A percentile compares a stretch with the other conserved stretches of the same genome.
phyloP scores from a whole-genome alignment of 2,888 invertebrate genomes.

The Ophonus ardosiacus region DNA sequence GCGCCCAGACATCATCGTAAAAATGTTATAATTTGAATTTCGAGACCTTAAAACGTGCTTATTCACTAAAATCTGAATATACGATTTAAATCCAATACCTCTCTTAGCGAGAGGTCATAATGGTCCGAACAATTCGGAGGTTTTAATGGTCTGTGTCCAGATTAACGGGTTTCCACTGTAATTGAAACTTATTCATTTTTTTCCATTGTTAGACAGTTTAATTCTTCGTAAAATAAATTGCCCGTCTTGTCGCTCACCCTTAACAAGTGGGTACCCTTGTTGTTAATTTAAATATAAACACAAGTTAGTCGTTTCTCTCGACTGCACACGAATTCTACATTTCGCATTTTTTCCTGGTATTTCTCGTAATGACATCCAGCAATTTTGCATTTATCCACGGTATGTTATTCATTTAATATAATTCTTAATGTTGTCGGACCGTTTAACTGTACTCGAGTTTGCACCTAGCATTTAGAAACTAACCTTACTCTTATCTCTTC shows the following conservation, averaged over 20 bases:
- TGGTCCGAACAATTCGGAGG: too few relatives aligned
- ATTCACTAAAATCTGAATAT: too few relatives aligned
- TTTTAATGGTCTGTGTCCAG: too few relatives aligned
- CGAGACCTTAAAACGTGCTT: too few relatives aligned
- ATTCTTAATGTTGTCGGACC: slow-evolving; percentile 10
- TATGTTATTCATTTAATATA: slow-evolving; percentile 2
- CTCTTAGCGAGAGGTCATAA: too few relatives aligned
- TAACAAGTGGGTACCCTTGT: neutral
- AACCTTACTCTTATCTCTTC: slow-evolving; percentile 10
- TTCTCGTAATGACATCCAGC: slow-evolving; percentile 12
- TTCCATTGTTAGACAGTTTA: neutral
- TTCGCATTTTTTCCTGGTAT: slow-evolving; percentile 27
- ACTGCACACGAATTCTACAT: neutral
- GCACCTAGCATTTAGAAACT: slow-evolving; percentile 35
- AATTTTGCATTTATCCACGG: slow-evolving; percentile 24
- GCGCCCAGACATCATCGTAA: too few relatives aligned
- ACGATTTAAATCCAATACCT: too few relatives aligned
- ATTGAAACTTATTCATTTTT: too few relatives aligned
- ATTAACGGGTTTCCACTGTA: too few relatives aligned
- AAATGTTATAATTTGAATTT: too few relatives aligned
- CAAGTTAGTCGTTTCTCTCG: neutral
- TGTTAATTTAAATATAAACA: neutral
- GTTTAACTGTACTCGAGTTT: slow-evolving; percentile 37
- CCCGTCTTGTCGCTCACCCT: neutral
- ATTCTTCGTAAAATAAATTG: neutral